A percentile compares a stretch with the other conserved stretches of the same genome.
Conservation (phyloP, 2,113 vertebrate species). For the Scomber scombrus region DNA sequence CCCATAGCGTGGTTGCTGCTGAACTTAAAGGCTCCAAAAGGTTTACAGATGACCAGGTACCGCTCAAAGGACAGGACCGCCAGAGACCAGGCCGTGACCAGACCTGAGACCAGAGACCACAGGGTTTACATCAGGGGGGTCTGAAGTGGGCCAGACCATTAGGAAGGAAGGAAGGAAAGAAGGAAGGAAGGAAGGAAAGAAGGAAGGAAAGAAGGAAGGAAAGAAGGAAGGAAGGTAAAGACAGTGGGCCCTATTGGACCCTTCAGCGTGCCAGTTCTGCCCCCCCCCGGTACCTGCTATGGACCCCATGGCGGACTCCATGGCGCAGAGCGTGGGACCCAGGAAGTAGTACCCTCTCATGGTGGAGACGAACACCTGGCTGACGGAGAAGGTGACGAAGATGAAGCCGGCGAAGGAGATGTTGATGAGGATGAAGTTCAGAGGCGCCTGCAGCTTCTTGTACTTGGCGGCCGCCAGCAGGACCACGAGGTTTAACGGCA, state of each 20-base stretch:
- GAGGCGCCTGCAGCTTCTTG: slow-evolving; percentile 87
- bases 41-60: slow-evolving; percentile 90
- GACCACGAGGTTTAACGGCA: slow-evolving; percentile 84
- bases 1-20: slow-evolving; percentile 79
- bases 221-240: too few relatives aligned
- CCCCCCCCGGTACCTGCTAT: slow-evolving; percentile 41
- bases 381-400: slow-evolving; percentile 84
- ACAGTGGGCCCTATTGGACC: too few relatives aligned
- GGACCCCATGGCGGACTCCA: slow-evolving; percentile 84
- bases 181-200: too few relatives aligned
- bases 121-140: background rate
- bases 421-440: slow-evolving; percentile 91
- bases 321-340: slow-evolving; percentile 79
- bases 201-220: too few relatives aligned
- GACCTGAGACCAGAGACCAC: slow-evolving; percentile 45
- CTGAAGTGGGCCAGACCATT: too few relatives aligned
- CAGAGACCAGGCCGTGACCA: slow-evolving; percentile 88
- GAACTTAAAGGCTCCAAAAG: slow-evolving; percentile 88
- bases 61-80: slow-evolving; percentile 88
- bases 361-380: slow-evolving; percentile 84
- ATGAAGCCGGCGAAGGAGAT: slow-evolving; percentile 85
- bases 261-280: too few relatives aligned
- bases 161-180: too few relatives aligned
- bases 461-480: slow-evolving; percentile 86
- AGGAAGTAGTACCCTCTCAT: slow-evolving; percentile 86